A percentile compares a stretch with the other conserved stretches of the same genome.
Evolutionary conservation across 1,140 invertebrate genomes (phyloP).

Genomic region (Ceratina calcarata): DNA sequence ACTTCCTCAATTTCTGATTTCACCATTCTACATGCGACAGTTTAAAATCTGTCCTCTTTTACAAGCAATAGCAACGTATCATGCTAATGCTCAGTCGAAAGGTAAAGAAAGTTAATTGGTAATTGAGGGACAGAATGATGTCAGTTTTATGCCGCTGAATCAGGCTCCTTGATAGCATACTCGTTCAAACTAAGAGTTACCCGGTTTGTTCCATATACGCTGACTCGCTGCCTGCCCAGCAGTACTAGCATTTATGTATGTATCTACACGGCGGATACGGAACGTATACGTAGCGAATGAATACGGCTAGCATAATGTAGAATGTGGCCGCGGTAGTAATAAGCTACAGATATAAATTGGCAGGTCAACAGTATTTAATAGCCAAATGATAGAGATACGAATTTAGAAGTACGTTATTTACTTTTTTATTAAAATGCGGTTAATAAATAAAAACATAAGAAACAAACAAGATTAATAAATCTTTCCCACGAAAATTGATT

Average conservation of each 20-base stretch:
- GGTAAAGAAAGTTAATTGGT: conserved; percentile 11
- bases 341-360: too few relatives aligned
- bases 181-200: conserved; percentile 72
- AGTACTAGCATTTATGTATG: conserved; percentile 75
- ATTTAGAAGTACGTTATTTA: too few relatives aligned
- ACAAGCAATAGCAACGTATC: too few relatives aligned
- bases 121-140: conserved; percentile 69
- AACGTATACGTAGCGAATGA: neutral
- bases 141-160: conserved; percentile 69
- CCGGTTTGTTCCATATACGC: conserved; percentile 79
- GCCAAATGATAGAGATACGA: too few relatives aligned
- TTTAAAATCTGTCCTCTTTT: too few relatives aligned
- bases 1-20: too few relatives aligned
- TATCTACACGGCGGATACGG: conserved; percentile 54
- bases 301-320: neutral
- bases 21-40: too few relatives aligned
- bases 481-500: too few relatives aligned
- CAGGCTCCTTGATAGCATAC: conserved; percentile 72
- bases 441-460: too few relatives aligned
- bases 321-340: neutral
- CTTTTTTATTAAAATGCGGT: too few relatives aligned
- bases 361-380: too few relatives aligned
- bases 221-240: conserved; percentile 75
- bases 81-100: neutral
- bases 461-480: too few relatives aligned